Base-by-base conservation (phyloP, 2,888 invertebrate species). In the Drosophila kuntzei region DNA sequence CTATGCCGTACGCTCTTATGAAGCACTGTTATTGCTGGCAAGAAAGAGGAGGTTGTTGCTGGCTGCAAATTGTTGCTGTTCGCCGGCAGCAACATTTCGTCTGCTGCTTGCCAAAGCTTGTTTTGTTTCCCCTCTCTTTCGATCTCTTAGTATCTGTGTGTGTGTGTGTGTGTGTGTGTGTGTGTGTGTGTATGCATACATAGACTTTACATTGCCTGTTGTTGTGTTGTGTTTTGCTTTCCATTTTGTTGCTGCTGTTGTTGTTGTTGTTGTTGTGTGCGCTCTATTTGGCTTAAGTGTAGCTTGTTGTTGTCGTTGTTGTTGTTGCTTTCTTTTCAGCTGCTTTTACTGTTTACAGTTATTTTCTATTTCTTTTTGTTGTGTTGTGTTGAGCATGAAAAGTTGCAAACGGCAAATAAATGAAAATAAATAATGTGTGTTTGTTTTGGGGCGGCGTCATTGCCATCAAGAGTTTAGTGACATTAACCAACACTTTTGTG, bases 31-130 rank as follows among this genome's bases (percentile, higher is more conserved):
- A 47, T 57, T 55, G 44, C 9, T 43, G n/a, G 32, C 37, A 46
- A 44, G 50, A 11, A 46, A 44, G 50, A 11, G 14, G 49, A 51
- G 58, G 58, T 58, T 68, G 64, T 65, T 74, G 27, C 27, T 27
- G 27, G 64, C 70, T 73, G 34, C 58, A 76, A 73, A 59, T 65
- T 79, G 68, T 65, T 76, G 70, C 61, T 83, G 46, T 57, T 64
- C 50, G 78, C 63, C 76, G 80, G 80, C 84, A 80, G 66, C 61
- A 60, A 76, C 65, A 79, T 71, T 86, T 80, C 69, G 84, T 84
- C 71, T 71, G 66, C 61, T 54, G 62, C 37, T 50, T 55, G 80
- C 71, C 63, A 77, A 69, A 74, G 78, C 87, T 77, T 75, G 72
- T 83, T 87, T 84, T 66, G 59, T 64, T 63, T n/a, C 18, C 29